A percentile compares a stretch with the other conserved stretches of the same genome.
Evolutionary conservation across 2,797 vertebrate genomes (phyloP).

Genomic region (Phoeniculus purpureus): DNA sequence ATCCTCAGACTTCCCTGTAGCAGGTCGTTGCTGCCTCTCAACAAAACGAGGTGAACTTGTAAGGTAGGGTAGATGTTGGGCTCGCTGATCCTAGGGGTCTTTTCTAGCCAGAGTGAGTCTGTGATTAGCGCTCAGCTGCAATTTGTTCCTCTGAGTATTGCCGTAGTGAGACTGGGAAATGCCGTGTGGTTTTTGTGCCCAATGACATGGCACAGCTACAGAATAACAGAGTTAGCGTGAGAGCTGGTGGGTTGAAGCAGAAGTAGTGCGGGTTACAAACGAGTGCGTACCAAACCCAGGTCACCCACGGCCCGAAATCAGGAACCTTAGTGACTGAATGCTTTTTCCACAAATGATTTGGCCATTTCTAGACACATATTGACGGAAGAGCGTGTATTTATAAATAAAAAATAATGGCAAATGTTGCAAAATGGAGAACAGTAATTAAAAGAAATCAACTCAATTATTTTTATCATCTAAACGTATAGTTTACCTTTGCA

Average conservation of each 20-base stretch:
- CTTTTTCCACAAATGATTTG: constrained; percentile 21
- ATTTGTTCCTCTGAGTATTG: neutral
- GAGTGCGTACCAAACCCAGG: neutral
- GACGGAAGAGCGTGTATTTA: constrained; percentile 75
- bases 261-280: neutral
- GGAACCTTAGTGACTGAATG: neutral
- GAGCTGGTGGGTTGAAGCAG: neutral
- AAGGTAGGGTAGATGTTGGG: too few species aligned
- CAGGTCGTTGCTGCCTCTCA: too few species aligned
- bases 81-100: too few species aligned
- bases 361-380: constrained; percentile 56
- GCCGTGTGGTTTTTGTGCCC: neutral
- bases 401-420: constrained; percentile 73
- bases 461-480: constrained; percentile 74
- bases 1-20: too few species aligned
- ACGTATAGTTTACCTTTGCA: constrained; percentile 77
- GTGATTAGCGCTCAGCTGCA: neutral
- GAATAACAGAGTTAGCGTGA: constrained; percentile 3
- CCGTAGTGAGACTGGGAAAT: neutral
- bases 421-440: constrained; percentile 65
- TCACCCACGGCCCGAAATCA: neutral
- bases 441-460: constrained; percentile 75
- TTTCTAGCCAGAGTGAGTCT: too few species aligned
- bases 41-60: too few species aligned
- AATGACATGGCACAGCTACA: neutral